Evolutionary conservation across 1,140 invertebrate species (phyloP).

Genomic region (Scaptodrosophila lebanonensis): DNA sequence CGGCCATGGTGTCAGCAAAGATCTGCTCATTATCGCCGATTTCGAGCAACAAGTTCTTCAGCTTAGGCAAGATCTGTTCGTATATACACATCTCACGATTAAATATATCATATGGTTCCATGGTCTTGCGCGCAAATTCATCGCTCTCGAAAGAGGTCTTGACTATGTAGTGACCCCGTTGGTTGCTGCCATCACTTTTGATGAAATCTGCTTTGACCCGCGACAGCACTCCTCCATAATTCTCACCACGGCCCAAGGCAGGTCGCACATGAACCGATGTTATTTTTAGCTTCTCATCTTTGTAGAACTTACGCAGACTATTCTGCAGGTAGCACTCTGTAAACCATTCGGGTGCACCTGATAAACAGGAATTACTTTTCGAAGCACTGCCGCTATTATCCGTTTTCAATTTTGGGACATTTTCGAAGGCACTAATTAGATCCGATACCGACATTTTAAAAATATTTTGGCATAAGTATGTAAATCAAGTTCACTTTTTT

Average conservation of each 20-base stretch:
- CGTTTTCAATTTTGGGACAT: slow-evolving; percentile 45
- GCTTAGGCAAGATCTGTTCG: slow-evolving; percentile 63
- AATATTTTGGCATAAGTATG: slow-evolving; percentile 9
- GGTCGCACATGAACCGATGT: slow-evolving; percentile 40
- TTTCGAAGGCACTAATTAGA: slow-evolving; percentile 49
- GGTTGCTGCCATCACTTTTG: slow-evolving; percentile 17
- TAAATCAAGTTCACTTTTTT: slow-evolving; percentile 1
- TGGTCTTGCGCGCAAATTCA: slow-evolving; percentile 50
- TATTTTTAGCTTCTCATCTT: slow-evolving; percentile 45
- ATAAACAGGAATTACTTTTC: slow-evolving; percentile 1
- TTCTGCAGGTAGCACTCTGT: slow-evolving; percentile 49
- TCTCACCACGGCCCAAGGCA: slow-evolving; percentile 69
- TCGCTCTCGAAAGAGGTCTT: slow-evolving; percentile 68
- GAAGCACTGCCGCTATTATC: neutral
- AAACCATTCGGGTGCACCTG: slow-evolving; percentile 58
- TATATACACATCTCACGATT: slow-evolving; percentile 74
- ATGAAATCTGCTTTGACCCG: slow-evolving; percentile 46
- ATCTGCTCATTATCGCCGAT: slow-evolving; percentile 57
- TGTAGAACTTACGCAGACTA: slow-evolving; percentile 43
- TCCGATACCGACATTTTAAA: slow-evolving; percentile 58
- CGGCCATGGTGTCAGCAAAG: slow-evolving; percentile 62
- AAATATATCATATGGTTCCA: slow-evolving; percentile 72
- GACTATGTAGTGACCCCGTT: slow-evolving; percentile 48
- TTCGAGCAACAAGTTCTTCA: slow-evolving; percentile 50
- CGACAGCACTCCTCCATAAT: slow-evolving; percentile 65